Base-by-base conservation (phyloP, 2,113 vertebrate species). In the Melanostigma gelatinosum region DNA sequence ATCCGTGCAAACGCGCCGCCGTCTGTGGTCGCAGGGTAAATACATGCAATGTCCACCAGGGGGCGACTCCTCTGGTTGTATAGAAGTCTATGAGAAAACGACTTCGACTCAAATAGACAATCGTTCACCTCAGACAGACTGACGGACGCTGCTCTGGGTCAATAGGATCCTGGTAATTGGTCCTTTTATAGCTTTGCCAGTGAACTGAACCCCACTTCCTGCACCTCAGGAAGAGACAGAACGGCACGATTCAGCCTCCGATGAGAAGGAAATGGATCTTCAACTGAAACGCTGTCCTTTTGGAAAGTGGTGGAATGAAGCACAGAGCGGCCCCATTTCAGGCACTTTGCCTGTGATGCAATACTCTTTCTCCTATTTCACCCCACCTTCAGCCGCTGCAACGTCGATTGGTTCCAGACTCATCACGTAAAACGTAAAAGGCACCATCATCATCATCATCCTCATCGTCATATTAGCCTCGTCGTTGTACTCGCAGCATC, bases 401-500 rank as follows among this genome's bases (percentile, higher is more conserved):
- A 65, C 0, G 15, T n/a, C 6, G 13, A 63, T 32, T 4, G 9
- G 5, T 54, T 72, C 12, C 60, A 70, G 40, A 40, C 38, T 61
- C 55, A 50, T 67, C 15, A 8, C 11, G 9, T 29, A 68, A 54
- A 64, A 79, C 4, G 0, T 76, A 22, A 52, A 85, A 79, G 32
- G 15, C 10, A 12, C n/a, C 24, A 1, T 16, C 55, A 34, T 71
- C 40, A 40, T 6, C 34, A 4, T 20, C 8, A 1, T 29, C 64
- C 29, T 75, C 57, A 55, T 81, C 74, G 70, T 69, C 57, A 71
- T 13, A 46, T 72, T 69, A 55, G n/a, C 64, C 60, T 29, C 72
- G 63, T 75, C 54, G 44, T 68, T 63, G 72, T 69, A 65, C 82
- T 79, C 20, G 60, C 62, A 79, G 83, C 83, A 75, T 90, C 85